A percentile compares a stretch with the other conserved stretches of the same genome.
These are phyloP conservation scores for Sweltsa coloradensis DNA, from an alignment of 1,140 invertebrate species.

Conservation along the genomic window DNA sequence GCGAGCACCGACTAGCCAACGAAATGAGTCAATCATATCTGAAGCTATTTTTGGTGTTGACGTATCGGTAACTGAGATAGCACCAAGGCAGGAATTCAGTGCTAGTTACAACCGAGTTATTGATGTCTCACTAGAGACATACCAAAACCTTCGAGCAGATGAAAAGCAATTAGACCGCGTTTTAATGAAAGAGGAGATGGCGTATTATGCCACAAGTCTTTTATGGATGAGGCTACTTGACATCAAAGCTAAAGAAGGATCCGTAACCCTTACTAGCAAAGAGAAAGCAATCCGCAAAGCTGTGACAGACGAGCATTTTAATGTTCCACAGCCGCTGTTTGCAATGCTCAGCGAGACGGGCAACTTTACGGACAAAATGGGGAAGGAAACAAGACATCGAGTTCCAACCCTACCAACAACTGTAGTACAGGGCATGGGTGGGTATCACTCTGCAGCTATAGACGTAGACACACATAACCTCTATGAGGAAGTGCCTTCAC, in stretches of 20 bases:
- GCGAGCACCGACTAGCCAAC: neutral
- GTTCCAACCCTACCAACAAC: slow-evolving; percentile 16
- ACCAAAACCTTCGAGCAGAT: neutral
- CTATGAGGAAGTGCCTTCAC: slow-evolving; percentile 22
- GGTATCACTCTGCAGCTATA: slow-evolving; percentile 18
- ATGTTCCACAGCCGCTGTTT: slow-evolving; percentile 19
- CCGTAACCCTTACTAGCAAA: slow-evolving; percentile 11
- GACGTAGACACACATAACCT: slow-evolving; percentile 18
- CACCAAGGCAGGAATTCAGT: neutral
- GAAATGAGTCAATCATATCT: neutral
- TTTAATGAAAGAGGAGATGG: neutral
- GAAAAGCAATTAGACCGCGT: neutral
- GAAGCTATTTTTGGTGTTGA: slow-evolving; percentile 4
- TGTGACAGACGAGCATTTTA: slow-evolving; percentile 13
- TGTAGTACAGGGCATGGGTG: slow-evolving; percentile 17
- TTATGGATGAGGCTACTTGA: slow-evolving; percentile 5
- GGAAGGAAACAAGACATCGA: slow-evolving; percentile 16
- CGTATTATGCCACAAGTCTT: neutral
- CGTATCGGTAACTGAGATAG: neutral
- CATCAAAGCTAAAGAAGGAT: slow-evolving; percentile 15
- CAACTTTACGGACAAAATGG: slow-evolving; percentile 17
- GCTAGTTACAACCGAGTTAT: neutral
- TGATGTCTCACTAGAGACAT: neutral
- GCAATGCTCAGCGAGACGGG: slow-evolving; percentile 17
- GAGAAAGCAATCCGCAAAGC: slow-evolving; percentile 18